Base-by-base conservation (phyloP, 2,888 invertebrate species). In the Heteromyza rotundicornis region DNA sequence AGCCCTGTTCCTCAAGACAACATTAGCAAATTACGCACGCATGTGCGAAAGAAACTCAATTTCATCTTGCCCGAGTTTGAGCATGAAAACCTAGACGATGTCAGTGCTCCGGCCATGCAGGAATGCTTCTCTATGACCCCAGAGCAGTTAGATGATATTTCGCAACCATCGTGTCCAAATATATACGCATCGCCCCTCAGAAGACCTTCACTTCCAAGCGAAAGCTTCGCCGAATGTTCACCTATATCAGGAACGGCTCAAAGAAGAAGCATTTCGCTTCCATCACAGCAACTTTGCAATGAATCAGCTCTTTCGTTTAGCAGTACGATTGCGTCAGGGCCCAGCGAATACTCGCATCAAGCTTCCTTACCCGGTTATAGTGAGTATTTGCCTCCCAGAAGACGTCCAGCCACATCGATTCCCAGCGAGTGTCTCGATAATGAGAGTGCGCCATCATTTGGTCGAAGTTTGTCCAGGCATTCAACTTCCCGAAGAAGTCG, bases 161-260 rank as follows among this genome's bases (percentile, higher is more conserved):
- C 40, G n/a, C 5, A 12, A n/a, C 40, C 40, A 3, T 40, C 40
- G 14, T 40, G 5, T 40, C 2, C 5, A 3, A n/a, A 40, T 40
- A 3, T 8, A 3, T 40, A 7, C 5, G 40, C n/a, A n/a, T n/a
- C 40, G 5, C 8, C 47, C 3, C 3, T 14, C 2, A 17, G 47
- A 35, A 19, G 12, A n/a, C 12, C 16, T 16, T 16, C 44, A 1
- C 3, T 22, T 2, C 44, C 24, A 2, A n/a, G 12, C 2, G 63
- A 59, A 47, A 55, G 58, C 19, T 24, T 63, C 17, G 59, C 32
- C 7, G 59, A 63, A 12, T 12, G 59, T 19, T 55, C 44, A 10
- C 16, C 51, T 14, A 59, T 59, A 24, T 58, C 20, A 32, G 57
- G 55, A 23, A 47, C 58, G 17, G 20, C 40, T 40, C 40, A 3